Evolutionary conservation across 1,140 invertebrate genomes (phyloP).

Genomic region (Drosophila seguyi): DNA sequence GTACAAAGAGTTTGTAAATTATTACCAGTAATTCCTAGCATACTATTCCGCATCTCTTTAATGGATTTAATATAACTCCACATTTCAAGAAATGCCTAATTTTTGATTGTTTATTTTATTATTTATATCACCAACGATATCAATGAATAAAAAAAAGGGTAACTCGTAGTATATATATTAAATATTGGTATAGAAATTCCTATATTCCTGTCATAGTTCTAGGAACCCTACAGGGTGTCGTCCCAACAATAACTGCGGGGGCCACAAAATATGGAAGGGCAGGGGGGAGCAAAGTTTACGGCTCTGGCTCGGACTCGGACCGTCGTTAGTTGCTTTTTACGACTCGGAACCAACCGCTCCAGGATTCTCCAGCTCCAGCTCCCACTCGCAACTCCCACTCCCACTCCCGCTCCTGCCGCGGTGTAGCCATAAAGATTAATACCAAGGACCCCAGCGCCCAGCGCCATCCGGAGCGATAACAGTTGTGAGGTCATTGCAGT

Average conservation of each 20-base stretch:
- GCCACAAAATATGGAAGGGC: neutral
- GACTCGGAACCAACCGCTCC: slow-evolving; percentile 36
- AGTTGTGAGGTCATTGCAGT: slow-evolving; percentile 54
- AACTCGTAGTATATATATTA: too few species aligned
- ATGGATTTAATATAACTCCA: too few species aligned
- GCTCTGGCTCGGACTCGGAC: slow-evolving; percentile 26
- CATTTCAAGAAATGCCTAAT: too few species aligned
- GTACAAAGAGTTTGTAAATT: too few species aligned
- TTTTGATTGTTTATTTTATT: too few species aligned
- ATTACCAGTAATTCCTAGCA: too few species aligned
- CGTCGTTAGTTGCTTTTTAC: slow-evolving; percentile 69
- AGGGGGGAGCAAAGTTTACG: slow-evolving; percentile 37
- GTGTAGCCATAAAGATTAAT: slow-evolving; percentile 54
- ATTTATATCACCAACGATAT: too few species aligned
- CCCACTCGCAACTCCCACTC: neutral
- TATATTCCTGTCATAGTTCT: neutral
- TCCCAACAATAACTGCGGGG: neutral
- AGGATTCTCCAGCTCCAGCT: neutral
- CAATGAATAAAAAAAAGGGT: too few species aligned
- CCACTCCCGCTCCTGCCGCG: neutral
- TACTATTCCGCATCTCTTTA: too few species aligned
- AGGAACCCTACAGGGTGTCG: neutral
- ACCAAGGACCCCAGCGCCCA: neutral
- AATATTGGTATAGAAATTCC: too few species aligned
- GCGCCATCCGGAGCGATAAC: slow-evolving; percentile 34